phyloP scores from a whole-genome alignment of 2,888 invertebrate genomes.

The Carabus problematicus region DNA sequence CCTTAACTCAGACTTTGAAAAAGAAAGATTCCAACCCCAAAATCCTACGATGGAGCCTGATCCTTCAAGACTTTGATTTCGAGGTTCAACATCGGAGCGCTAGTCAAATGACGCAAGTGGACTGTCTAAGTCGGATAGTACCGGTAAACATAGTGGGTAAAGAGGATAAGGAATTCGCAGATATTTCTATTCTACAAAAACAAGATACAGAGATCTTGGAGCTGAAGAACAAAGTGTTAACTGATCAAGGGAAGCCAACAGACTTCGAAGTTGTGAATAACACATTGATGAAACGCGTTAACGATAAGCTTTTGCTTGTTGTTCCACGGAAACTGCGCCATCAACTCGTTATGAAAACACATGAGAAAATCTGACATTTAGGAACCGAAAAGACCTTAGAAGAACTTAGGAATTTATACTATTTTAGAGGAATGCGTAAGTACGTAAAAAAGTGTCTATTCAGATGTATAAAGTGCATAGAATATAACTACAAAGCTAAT shows the following conservation, averaged over 20 bases:
- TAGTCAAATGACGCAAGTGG: conserved; percentile 43
- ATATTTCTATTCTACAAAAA: conserved; percentile 17
- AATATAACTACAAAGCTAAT: conserved; percentile 23
- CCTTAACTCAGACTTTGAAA: conserved; percentile 44
- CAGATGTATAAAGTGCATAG: conserved; percentile 34
- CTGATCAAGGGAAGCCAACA: background rate
- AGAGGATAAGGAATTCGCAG: conserved; percentile 7
- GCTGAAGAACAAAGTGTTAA: conserved; percentile 7
- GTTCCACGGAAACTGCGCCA: conserved; percentile 25
- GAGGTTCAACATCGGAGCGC: conserved; percentile 41
- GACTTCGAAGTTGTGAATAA: conserved; percentile 20
- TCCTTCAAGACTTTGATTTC: conserved; percentile 43
- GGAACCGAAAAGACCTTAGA: conserved; percentile 31
- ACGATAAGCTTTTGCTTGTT: conserved; percentile 19
- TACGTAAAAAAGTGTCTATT: conserved; percentile 33
- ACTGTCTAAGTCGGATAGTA: conserved; percentile 36
- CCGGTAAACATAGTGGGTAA: conserved; percentile 22
- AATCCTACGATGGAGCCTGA: conserved; percentile 43
- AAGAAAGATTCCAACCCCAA: conserved; percentile 43
- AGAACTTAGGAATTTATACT: conserved; percentile 21
- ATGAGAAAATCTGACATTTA: conserved; percentile 26
- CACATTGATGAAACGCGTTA: conserved; percentile 12
- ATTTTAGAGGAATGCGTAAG: conserved; percentile 29
- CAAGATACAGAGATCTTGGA: conserved; percentile 26
- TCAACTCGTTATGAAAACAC: conserved; percentile 27